A percentile compares a stretch with the other conserved stretches of the same genome.
Conservation (phyloP, 1,140 invertebrate species). For the Ostrea denselamellosa region DNA sequence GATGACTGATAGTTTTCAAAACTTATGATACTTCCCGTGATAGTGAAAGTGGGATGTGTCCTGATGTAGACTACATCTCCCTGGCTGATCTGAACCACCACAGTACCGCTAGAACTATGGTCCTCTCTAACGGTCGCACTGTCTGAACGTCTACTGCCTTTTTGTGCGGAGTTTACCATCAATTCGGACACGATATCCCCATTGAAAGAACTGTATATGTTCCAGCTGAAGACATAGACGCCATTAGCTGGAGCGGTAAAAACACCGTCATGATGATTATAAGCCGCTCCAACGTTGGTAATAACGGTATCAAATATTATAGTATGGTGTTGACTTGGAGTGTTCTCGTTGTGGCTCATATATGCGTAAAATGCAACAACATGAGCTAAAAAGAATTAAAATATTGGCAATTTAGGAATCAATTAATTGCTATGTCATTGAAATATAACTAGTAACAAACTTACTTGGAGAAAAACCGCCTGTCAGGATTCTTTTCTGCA, state of each 20-base stretch:
- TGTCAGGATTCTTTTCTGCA: neutral
- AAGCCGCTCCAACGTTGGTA: neutral
- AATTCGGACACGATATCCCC: neutral
- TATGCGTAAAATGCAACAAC: slow-evolving; percentile 34
- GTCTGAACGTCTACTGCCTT: neutral
- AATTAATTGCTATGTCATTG: neutral
- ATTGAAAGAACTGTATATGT: neutral
- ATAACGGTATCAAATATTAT: slow-evolving; percentile 10
- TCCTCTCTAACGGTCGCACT: neutral
- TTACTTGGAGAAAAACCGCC: neutral
- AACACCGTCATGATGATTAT: neutral
- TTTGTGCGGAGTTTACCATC: neutral
- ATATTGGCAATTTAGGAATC: neutral
- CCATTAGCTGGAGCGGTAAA: slow-evolving; percentile 26
- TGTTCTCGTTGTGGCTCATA: neutral
- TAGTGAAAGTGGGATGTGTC: neutral
- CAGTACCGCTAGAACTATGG: neutral
- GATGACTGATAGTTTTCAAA: neutral
- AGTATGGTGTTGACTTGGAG: neutral
- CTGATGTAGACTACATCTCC: neutral
- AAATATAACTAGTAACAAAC: neutral
- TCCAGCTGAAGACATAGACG: slow-evolving; percentile 3
- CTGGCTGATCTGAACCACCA: neutral
- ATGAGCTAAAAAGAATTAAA: neutral
- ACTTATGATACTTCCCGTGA: neutral